Evolutionary conservation across 2,797 vertebrate species (phyloP).

Genomic region (Hapalemur alaotrensis): DNA sequence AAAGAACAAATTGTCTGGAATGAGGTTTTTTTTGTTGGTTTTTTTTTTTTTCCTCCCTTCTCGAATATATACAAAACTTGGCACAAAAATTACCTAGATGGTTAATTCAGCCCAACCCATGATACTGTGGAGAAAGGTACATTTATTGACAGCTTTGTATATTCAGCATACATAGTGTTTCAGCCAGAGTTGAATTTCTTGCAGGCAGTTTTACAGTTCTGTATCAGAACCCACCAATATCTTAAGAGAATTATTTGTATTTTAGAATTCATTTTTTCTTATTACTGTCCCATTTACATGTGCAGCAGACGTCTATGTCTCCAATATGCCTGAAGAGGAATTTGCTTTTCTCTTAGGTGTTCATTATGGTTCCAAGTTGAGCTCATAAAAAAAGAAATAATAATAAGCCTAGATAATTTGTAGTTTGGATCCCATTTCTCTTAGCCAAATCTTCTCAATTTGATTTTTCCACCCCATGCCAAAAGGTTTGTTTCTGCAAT

Average conservation of each 20-base stretch:
- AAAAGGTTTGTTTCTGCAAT: neutral
- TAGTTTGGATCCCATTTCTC: neutral
- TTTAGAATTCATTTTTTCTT: neutral
- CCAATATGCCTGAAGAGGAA: neutral
- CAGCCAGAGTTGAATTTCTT: neutral
- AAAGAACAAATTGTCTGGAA: constrained; percentile 36
- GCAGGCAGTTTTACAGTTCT: neutral
- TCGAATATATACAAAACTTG: neutral
- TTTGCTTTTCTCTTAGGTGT: neutral
- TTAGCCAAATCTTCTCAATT: neutral
- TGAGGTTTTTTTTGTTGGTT: neutral
- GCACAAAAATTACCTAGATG: neutral
- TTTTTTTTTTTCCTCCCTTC: neutral
- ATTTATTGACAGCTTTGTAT: neutral
- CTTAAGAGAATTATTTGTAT: neutral
- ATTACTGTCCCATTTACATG: neutral
- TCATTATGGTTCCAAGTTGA: constrained; percentile 5
- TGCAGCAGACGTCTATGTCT: neutral
- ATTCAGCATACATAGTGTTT: neutral
- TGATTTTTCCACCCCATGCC: neutral
- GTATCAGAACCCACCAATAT: neutral
- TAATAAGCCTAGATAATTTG: neutral
- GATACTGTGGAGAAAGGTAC: neutral
- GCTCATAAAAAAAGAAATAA: neutral
- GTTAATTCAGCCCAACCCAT: neutral